Evolutionary conservation across 2,797 vertebrate species (phyloP).

Genomic region (Ispidina lecontei): DNA sequence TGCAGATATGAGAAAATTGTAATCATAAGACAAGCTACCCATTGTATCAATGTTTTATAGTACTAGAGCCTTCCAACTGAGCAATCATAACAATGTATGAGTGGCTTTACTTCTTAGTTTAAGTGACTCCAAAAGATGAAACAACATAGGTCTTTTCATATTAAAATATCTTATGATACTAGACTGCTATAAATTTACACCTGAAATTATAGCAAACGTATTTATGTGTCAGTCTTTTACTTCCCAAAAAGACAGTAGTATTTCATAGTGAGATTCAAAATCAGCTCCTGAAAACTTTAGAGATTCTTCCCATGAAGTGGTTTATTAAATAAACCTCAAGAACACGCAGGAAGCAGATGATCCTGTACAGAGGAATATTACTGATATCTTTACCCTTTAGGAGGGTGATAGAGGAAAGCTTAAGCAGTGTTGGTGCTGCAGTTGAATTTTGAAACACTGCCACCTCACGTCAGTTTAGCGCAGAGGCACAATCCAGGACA

Average conservation of each 20-base stretch:
- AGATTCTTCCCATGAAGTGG: neutral
- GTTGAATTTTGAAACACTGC: conserved; percentile 39
- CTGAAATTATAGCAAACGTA: neutral
- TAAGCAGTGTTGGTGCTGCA: neutral
- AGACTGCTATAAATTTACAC: neutral
- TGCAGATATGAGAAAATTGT: neutral
- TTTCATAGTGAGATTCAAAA: neutral
- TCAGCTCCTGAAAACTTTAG: neutral
- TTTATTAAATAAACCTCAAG: neutral
- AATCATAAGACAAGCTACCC: neutral
- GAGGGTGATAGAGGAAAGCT: neutral
- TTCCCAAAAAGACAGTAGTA: neutral
- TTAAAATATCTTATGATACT: neutral
- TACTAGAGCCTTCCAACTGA: neutral
- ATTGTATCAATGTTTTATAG: neutral
- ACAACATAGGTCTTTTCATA: neutral
- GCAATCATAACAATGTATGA: rapidly evolving
- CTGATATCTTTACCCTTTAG: neutral
- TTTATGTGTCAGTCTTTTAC: neutral
- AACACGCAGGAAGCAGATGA: neutral
- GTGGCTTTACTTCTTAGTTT: neutral
- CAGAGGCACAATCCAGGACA: neutral
- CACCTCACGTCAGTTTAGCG: neutral
- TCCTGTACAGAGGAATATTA: neutral
- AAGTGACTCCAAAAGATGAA: neutral